Base-by-base conservation (phyloP, 2,888 invertebrate genomes). In the Chrysodeixis includens region DNA sequence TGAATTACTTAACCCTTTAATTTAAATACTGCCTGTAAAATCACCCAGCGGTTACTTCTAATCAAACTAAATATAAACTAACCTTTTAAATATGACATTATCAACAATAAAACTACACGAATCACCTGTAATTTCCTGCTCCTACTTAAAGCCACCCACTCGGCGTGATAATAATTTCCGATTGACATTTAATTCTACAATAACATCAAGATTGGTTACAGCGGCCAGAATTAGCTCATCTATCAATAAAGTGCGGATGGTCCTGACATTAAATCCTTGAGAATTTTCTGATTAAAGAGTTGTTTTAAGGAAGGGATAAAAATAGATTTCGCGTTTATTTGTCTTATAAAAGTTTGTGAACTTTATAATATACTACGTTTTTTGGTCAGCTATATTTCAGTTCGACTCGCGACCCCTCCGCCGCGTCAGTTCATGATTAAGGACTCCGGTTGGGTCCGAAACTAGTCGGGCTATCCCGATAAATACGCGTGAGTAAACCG, bases 81-180 rank as follows among this genome's bases (percentile, higher is more conserved):
- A 16, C 16, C 16, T 9, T 18, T 16, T n/a, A n/a, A n/a, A n/a
- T n/a, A n/a, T n/a, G n/a, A n/a, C n/a, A n/a, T n/a, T n/a, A n/a
- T 26, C 26, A 6, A 26, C 26, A 6, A 26, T 26, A 26, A 26
- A 26, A 26, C 26, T 26, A 26, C 3, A n/a, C 46, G 8, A 20
- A n/a, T 49, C 3, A 49, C 10, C 9, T 49, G 10, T 20, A 9
- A 10, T 1, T 20, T 20, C 46, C 46, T 4, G 9, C 20, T 49
- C 10, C 12, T 10, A 6, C n/a, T 56, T 59, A 63, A 55, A 62
- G 32, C 52, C 49, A 62, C 63, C 46, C 30, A 49, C 46, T 54
- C 76, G 51, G 44, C 63, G 12, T 14, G 63, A 51, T 56, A 12
- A 16, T 74, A 78, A 78, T 78, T 78, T 78, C 78, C 78, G 74